Percentiles rank a stretch among this genome's conserved stretches.
These are phyloP conservation scores for Atherinomorus stipes DNA, from an alignment of 2,113 vertebrate species.

Conservation along the genomic window DNA sequence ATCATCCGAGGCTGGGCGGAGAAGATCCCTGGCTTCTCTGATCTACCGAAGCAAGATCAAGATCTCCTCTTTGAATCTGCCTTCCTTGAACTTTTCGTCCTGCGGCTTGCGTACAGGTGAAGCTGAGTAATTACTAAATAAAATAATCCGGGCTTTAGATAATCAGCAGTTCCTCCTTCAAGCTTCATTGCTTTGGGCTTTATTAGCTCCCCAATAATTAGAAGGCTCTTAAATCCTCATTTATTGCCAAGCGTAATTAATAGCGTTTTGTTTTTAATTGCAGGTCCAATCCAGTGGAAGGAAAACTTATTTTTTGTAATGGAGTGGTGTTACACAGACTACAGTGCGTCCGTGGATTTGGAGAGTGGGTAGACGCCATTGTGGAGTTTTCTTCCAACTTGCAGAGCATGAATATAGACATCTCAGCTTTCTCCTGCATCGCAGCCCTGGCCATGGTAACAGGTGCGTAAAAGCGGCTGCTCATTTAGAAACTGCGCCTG, in stretches of 20 bases:
- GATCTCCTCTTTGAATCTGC: conserved; percentile 98
- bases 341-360: conserved; percentile 98
- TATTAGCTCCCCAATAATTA: conserved; percentile 90
- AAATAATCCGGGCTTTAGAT: conserved; percentile 47
- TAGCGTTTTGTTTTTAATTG: conserved; percentile 82
- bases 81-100: conserved; percentile 97
- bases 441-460: conserved; percentile 99
- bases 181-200: conserved; percentile 84
- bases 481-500: background rate
- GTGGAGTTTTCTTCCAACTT: conserved; percentile 98
- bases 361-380: conserved; percentile 99
- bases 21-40: conserved; percentile 94
- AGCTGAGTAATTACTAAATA: conserved; percentile 45
- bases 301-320: conserved; percentile 99
- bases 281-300: conserved; percentile 99
- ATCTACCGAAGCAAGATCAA: conserved; percentile 94
- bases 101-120: conserved; percentile 96
- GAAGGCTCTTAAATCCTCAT: conserved; percentile 88
- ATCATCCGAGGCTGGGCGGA: conserved; percentile 99
- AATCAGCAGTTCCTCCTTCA: conserved; percentile 79
- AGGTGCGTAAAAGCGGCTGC: conserved; percentile 84
- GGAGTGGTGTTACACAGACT: conserved; percentile 97
- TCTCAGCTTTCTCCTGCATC: conserved; percentile 99
- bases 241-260: conserved; percentile 90
- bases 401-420: conserved; percentile 98